These are phyloP conservation scores for Limnephilus lunatus DNA, from an alignment of 2,888 invertebrate species.

Conservation along the genomic window DNA sequence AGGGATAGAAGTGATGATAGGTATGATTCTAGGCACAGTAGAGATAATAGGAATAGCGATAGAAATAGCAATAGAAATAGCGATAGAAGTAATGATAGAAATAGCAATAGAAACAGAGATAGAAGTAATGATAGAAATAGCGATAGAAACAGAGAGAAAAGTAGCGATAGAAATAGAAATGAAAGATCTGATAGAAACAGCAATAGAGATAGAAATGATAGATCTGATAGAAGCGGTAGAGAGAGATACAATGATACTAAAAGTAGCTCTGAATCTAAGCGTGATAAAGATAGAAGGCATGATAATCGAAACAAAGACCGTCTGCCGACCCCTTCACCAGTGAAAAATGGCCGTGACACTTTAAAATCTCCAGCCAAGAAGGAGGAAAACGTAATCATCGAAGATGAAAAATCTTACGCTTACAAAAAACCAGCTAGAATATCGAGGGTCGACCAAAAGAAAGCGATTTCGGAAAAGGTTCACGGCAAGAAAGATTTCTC, in stretches of 20 bases:
- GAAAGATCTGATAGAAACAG: slow-evolving; percentile 13
- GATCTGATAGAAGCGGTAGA: background rate
- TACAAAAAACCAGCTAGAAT: slow-evolving; percentile 62
- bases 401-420: slow-evolving; percentile 66
- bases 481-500: slow-evolving; percentile 61
- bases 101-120: background rate
- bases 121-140: background rate
- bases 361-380: slow-evolving; percentile 36
- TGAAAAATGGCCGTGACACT: slow-evolving; percentile 7
- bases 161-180: background rate
- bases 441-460: slow-evolving; percentile 39
- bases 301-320: slow-evolving; percentile 8
- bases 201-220: background rate
- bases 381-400: background rate
- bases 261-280: background rate
- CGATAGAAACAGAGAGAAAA: background rate
- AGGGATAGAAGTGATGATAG: background rate
- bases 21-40: background rate
- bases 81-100: background rate
- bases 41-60: background rate
- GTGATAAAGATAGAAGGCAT: background rate
- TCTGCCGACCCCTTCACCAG: background rate
- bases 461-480: slow-evolving; percentile 48
- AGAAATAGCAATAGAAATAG: background rate
- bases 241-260: background rate